These are phyloP conservation scores for Limnephilus marmoratus DNA, from an alignment of 2,888 invertebrate species.

Conservation along the genomic window DNA sequence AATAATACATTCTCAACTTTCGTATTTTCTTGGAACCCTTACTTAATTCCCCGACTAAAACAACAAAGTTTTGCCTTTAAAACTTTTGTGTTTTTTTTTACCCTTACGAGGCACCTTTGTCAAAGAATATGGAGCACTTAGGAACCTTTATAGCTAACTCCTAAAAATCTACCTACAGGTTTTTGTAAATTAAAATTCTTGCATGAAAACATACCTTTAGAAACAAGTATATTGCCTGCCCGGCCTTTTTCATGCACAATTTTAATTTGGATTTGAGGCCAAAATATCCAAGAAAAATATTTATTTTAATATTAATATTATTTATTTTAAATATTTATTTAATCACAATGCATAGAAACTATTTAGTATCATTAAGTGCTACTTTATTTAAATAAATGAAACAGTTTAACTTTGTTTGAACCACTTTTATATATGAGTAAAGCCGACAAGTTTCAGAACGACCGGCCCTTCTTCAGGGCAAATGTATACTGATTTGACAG, in stretches of 20 bases:
- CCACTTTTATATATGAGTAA: no score
- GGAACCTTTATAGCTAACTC: not conserved
- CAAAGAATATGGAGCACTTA: not conserved
- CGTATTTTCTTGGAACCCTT: constrained; percentile 30
- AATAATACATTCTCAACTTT: constrained; percentile 18
- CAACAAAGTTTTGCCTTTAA: not conserved
- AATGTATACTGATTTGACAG: no score
- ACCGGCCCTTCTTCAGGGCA: no score
- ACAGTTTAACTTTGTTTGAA: no score
- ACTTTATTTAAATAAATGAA: no score
- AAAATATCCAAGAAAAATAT: no score
- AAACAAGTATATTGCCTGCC: not conserved
- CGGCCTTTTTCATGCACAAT: not conserved
- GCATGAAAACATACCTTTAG: not conserved
- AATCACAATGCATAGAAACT: no score
- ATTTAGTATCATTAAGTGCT: no score
- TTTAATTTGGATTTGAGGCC: no score
- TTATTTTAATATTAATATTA: no score
- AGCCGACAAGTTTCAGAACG: no score
- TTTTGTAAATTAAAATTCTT: not conserved
- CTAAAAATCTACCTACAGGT: not conserved
- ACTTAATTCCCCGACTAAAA: not conserved
- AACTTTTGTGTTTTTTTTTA: not conserved
- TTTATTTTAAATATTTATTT: no score
- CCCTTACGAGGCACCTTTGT: not conserved